Base-by-base conservation (phyloP, 1,140 invertebrate genomes). In the Tetragonula clypearis region DNA sequence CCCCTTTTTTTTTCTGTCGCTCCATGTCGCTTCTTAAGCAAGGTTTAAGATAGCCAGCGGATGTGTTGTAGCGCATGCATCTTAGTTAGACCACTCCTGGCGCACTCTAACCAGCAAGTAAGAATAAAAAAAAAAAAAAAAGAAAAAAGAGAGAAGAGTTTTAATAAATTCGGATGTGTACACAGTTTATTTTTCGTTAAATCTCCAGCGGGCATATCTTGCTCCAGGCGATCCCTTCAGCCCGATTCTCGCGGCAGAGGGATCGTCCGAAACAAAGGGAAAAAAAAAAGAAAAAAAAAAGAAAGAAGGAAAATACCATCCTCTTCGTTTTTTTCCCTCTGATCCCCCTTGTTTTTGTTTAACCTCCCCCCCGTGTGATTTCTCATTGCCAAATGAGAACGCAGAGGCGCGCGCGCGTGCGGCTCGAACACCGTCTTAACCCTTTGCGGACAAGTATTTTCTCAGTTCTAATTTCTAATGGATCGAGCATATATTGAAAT, bases 61-160 rank as follows among this genome's bases (percentile, higher is more conserved):
- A 88, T 84, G 89, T 90, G 89, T 90, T 86, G 89, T 90, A 90
- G 86, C 88, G 89, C 89, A 90, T 90, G 89, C 88, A 90, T 87
- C 49, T 89, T 90, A 90, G 88, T 69, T 90, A 90, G 86, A 90
- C 66, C 77, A 90, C n/a, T 84, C 85, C 66, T 88, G 88, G 88
- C 89, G 83, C 89, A 86, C 83, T 88, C 88, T 90, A 90, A 90
- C 86, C 88, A 87, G 75, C 89, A 90, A 90, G 88, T 90, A 90
- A 90, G 84, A 90, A 79, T 86, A 88, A 82, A 90, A 41, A 8
- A 49, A 9, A 49, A 41, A 41, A 6, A 41, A 41, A 41, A 41
- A 41, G 6, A 49, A 49, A 49, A 8, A 8, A 49, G 41, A 49
- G 41, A 49, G 41, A 49, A 49, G 41, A 49, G 41, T 49, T 76